phyloP scores from a whole-genome alignment of 1,140 invertebrate genomes.

The Helicoverpa armigera region DNA sequence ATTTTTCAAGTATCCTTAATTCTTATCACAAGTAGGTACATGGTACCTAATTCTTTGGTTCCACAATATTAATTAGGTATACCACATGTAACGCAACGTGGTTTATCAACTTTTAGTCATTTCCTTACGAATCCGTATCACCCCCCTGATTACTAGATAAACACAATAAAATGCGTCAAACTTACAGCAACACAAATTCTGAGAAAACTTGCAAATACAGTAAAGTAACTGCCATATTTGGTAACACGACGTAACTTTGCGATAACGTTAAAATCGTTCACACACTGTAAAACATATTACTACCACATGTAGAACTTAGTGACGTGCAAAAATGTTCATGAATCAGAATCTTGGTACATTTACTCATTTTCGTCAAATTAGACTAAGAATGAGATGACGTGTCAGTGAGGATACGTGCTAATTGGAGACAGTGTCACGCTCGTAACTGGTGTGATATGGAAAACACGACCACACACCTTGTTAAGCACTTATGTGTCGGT shows the following conservation, averaged over 20 bases:
- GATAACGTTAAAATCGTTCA: constrained; percentile 2
- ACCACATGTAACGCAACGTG: too few species aligned
- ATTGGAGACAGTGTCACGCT: not conserved
- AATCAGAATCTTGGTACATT: not conserved
- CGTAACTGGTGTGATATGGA: not conserved
- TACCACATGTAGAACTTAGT: constrained; percentile 4
- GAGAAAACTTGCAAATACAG: not conserved
- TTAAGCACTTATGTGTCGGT: too few species aligned
- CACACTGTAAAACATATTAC: not conserved
- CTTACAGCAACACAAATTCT: not conserved
- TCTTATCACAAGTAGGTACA: too few species aligned
- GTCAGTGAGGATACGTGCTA: not conserved
- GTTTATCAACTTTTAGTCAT: too few species aligned
- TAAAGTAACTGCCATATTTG: constrained; percentile 9
- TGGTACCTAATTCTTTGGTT: too few species aligned
- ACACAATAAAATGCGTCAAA: not conserved
- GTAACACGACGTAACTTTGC: not conserved
- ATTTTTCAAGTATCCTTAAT: too few species aligned
- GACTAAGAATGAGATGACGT: constrained; percentile 6
- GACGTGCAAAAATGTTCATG: constrained; percentile 14
- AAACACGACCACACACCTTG: not conserved
- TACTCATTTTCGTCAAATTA: not conserved
- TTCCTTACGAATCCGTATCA: not conserved
- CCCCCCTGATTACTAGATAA: not conserved
- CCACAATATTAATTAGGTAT: too few species aligned